Percentiles rank a stretch among this genome's conserved stretches.
phyloP scores from a whole-genome alignment of 2,797 vertebrate species.

The Bufotes viridis region DNA sequence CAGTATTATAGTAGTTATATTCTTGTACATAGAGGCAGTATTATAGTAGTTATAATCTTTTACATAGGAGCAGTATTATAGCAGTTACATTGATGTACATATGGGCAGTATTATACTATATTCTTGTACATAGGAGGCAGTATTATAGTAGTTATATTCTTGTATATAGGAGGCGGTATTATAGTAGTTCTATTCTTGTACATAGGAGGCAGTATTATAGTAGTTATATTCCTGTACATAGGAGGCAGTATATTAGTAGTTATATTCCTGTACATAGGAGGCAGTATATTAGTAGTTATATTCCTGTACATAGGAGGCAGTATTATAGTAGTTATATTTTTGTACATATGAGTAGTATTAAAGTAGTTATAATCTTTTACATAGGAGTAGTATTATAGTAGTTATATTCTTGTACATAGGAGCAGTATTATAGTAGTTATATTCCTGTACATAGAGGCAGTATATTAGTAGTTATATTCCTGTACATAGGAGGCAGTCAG shows the following conservation, averaged over 20 bases:
- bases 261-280: not conserved
- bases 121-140: not conserved
- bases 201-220: not conserved
- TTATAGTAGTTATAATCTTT: not conserved
- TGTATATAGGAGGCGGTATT: not conserved
- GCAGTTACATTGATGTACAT: not conserved
- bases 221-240: conserved; percentile 3
- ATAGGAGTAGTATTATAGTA: not conserved
- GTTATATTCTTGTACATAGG: conserved; percentile 6
- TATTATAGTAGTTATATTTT: conserved; percentile 3
- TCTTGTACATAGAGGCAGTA: not conserved
- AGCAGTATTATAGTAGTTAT: not conserved
- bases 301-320: not conserved
- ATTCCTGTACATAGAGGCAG: not conserved
- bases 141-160: not conserved
- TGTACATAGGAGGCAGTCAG: not conserved
- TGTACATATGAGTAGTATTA: not conserved
- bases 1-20: conserved; percentile 8
- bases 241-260: not conserved
- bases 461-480: not conserved
- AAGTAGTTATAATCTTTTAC: not conserved
- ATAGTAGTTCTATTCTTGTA: conserved; percentile 6
- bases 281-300: conserved; percentile 2
- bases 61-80: not conserved
- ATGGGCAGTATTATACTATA: not conserved